A percentile compares a stretch with the other conserved stretches of the same genome.
phyloP scores from a whole-genome alignment of 2,888 invertebrate genomes.

The Sycophila texana region DNA sequence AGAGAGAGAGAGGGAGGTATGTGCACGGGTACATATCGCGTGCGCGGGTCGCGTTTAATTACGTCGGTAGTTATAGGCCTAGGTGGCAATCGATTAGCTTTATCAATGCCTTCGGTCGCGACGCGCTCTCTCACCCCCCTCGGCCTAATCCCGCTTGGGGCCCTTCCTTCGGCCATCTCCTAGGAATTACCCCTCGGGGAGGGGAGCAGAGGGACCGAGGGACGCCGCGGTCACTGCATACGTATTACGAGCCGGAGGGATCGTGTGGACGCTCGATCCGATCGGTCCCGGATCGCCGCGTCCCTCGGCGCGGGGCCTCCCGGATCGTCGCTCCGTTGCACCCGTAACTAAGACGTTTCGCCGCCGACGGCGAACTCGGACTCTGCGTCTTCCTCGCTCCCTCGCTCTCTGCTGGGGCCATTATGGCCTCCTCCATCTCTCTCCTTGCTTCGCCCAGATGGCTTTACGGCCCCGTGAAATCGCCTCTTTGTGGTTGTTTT shows the following conservation, averaged over 20 bases:
- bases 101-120: conserved; percentile 50
- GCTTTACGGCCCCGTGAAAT: no score
- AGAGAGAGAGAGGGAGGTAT: background rate
- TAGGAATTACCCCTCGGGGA: conserved; percentile 33
- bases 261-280: conserved; percentile 8
- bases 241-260: conserved; percentile 10
- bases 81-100: conserved; percentile 56
- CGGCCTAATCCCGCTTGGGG: conserved; percentile 21
- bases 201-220: background rate
- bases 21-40: background rate
- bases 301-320: no score
- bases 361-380: background rate
- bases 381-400: background rate
- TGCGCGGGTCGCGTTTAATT: conserved; percentile 45
- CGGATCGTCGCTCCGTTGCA: no score
- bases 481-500: no score
- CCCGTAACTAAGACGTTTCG: no score
- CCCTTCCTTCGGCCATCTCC: background rate
- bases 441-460: background rate
- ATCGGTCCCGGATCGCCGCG: conserved; percentile 19
- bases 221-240: conserved; percentile 4
- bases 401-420: background rate
- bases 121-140: background rate
- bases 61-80: conserved; percentile 42
- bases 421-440: conserved; percentile 3